Conservation (phyloP, 2,888 invertebrate genomes). For the Trissonchulus sp. region DNA sequence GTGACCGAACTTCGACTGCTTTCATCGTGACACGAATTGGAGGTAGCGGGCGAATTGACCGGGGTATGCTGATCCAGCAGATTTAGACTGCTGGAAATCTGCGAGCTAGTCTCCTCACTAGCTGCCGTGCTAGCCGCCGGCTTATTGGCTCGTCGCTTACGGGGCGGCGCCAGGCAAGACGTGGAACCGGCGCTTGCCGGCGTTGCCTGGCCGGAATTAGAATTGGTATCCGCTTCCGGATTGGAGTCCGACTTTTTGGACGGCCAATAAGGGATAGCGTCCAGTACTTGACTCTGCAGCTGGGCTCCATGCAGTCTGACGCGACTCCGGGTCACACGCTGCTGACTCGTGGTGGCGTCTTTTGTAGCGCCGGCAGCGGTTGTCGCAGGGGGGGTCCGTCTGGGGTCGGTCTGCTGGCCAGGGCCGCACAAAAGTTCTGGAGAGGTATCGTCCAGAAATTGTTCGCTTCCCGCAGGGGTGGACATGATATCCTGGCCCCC, state of each 20-base stretch:
- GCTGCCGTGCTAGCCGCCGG: slow-evolving; percentile 16
- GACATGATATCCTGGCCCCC: background rate
- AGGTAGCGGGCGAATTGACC: background rate
- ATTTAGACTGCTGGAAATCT: background rate
- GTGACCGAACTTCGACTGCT: slow-evolving; percentile 58
- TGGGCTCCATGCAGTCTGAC: slow-evolving; percentile 12
- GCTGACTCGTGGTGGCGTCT: background rate
- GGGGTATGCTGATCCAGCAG: background rate
- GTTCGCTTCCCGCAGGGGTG: background rate
- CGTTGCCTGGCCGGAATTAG: background rate
- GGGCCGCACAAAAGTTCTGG: background rate
- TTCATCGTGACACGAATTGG: background rate
- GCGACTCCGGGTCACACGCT: slow-evolving; percentile 18
- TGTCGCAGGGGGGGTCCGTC: background rate
- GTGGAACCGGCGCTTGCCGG: background rate
- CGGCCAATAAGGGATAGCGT: background rate
- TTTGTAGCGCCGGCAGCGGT: background rate
- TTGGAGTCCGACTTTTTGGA: background rate
- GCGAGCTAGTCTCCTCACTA: background rate
- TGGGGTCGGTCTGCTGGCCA: background rate
- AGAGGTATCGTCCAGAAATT: background rate
- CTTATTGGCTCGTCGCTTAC: background rate
- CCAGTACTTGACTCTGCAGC: background rate
- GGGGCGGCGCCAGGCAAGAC: background rate
- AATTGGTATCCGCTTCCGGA: background rate